Evolutionary conservation across 2,113 vertebrate genomes (phyloP), one percentile per base, ranked within the genome.

Genomic region (Amphiprion ocellaris): DNA sequence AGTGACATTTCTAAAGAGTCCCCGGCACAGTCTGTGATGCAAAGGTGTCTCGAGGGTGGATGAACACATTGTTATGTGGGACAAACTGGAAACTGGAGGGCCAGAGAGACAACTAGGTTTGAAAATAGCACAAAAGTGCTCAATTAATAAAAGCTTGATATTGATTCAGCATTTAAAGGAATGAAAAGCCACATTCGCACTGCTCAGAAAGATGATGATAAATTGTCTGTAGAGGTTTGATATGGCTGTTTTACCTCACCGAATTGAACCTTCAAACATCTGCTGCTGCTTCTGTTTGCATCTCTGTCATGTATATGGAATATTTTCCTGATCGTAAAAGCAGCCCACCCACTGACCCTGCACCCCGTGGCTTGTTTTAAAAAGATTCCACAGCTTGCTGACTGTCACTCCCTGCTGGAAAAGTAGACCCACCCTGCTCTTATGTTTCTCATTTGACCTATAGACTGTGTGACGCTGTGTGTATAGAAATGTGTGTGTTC

Each of bases 1-100:
- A 8, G 71, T 82, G 81, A 78, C 77, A 85, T 90, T 88, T 81
- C 75, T 69, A 68, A 86, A 81, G 65, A 79, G 69, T 71, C 47
- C 56, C 19, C 46, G 24, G 68, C 33, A 9, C 33, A 37, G 33
- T 37, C 33, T 9, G 7, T 37, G 28, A 37, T 69, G 23, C 49
- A 21, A 67, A 74, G 21, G 59, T 65, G 67, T 77, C 59, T 56
- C n/a, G 72, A 58, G 69, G 84, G 83, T 28, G 85, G 83, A 62
- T 67, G 60, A 64, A 74, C 60, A 70, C 37, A 11, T 10, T 28
- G 33, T 39, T 74, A 67, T 26, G 76, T 74, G 50, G 69, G 46
- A 76, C 54, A 72, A 49, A 61, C 46, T 66, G 66, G 53, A 77
- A 19, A 16, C 15, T 26, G 46, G 17, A 62, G 63, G 28, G 54